Conservation (phyloP, 2,113 vertebrate species). For the Atherinomorus stipes region DNA sequence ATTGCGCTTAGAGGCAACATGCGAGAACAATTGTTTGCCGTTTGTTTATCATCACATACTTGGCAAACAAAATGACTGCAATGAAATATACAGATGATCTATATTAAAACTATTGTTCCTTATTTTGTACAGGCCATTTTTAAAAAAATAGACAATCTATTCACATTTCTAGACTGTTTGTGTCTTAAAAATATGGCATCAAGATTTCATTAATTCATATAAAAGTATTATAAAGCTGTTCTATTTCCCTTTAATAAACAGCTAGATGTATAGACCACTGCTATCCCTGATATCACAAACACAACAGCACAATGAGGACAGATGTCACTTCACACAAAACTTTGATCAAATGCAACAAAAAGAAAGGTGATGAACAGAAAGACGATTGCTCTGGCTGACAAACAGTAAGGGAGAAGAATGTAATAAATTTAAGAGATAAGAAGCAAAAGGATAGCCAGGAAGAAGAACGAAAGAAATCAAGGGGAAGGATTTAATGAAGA, state of each 20-base stretch:
- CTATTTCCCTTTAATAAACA: constrained; percentile 4
- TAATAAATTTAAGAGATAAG: not conserved
- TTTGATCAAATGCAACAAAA: not conserved
- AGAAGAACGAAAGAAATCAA: too few relatives aligned
- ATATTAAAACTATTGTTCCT: not conserved
- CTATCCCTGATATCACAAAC: not conserved
- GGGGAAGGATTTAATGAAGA: not conserved
- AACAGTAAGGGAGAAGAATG: not conserved
- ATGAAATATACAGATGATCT: not conserved
- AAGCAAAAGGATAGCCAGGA: not conserved
- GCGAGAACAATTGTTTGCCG: constrained; percentile 12
- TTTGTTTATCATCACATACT: constrained; percentile 30
- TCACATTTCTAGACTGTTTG: not conserved
- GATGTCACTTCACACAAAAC: constrained; percentile 28
- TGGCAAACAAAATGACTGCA: not conserved
- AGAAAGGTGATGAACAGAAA: not conserved
- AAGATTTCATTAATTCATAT: not conserved
- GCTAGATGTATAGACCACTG: not conserved
- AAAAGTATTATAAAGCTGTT: not conserved
- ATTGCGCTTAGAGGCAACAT: not conserved
- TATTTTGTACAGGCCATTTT: not conserved
- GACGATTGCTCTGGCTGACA: not conserved
- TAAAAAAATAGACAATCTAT: too few relatives aligned
- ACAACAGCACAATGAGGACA: constrained; percentile 28
- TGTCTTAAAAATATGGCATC: not conserved